Conservation (phyloP, 1,140 invertebrate species). For the Cydia pomonella region DNA sequence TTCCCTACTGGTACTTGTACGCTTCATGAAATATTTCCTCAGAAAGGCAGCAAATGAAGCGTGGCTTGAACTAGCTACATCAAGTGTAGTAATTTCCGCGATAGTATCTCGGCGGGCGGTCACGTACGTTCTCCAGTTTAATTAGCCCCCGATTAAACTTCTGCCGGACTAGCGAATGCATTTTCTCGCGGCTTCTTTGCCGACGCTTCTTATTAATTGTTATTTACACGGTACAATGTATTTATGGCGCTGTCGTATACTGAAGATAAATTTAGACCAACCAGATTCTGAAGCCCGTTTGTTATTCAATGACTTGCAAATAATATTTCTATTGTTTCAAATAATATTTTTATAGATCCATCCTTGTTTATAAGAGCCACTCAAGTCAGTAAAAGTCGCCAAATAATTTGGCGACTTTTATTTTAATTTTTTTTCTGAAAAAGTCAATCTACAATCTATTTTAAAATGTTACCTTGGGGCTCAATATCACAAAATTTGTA, state of each 20-base stretch:
- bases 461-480: slow-evolving; percentile 4
- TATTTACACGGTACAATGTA: slow-evolving; percentile 6
- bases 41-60: not conserved
- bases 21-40: not conserved
- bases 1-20: not conserved
- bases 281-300: too few species aligned
- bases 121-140: slow-evolving; percentile 62
- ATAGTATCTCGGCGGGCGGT: slow-evolving; percentile 39
- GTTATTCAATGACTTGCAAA: too few species aligned
- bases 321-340: too few species aligned
- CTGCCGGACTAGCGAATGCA: slow-evolving; percentile 44
- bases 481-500: slow-evolving; percentile 3
- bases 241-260: not conserved
- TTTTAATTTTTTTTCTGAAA: not conserved
- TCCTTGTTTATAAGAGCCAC: too few species aligned
- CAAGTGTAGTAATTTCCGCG: slow-evolving; percentile 28
- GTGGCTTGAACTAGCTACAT: slow-evolving; percentile 23
- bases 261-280: too few species aligned
- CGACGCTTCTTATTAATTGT: slow-evolving; percentile 33
- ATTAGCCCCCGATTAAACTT: slow-evolving; percentile 67
- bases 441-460: not conserved
- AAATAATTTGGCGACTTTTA: too few species aligned
- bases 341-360: too few species aligned
- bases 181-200: slow-evolving; percentile 40
- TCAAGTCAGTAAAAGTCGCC: too few species aligned